Evolutionary conservation across 2,797 vertebrate genomes (phyloP).

Genomic region (Lepilemur ruficaudatus): DNA sequence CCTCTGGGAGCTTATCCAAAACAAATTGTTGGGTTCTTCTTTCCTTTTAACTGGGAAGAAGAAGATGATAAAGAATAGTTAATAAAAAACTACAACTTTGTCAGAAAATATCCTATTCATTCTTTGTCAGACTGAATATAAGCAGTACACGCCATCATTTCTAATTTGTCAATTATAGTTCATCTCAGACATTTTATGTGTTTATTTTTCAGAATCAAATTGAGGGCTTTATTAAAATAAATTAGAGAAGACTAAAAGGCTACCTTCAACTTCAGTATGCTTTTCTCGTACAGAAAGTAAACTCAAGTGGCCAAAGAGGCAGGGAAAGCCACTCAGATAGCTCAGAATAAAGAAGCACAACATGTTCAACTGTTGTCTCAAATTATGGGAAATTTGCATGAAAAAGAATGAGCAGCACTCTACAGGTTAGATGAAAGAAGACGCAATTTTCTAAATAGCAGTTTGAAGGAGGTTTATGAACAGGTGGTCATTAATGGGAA

Average conservation of each 20-base stretch:
- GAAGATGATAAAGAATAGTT: not conserved
- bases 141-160: not conserved
- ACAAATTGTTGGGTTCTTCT: slow-evolving; percentile 8
- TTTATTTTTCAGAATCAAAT: slow-evolving; percentile 46
- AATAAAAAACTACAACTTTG: not conserved
- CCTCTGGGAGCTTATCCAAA: slow-evolving; percentile 15
- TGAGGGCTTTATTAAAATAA: slow-evolving; percentile 11
- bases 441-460: not conserved
- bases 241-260: not conserved
- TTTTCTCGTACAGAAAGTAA: slow-evolving; percentile 3
- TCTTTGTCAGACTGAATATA: not conserved
- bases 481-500: not conserved
- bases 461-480: not conserved
- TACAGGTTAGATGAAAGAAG: slow-evolving; percentile 11
- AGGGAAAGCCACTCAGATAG: not conserved
- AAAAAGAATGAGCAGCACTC: slow-evolving; percentile 7
- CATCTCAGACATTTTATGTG: not conserved
- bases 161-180: slow-evolving; percentile 35
- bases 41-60: slow-evolving; percentile 10
- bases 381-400: not conserved
- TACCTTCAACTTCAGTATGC: not conserved
- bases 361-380: not conserved
- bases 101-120: not conserved
- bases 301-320: not conserved
- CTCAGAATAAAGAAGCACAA: not conserved